These are phyloP conservation scores for Agrenia bidenticulata DNA, from an alignment of 2,888 invertebrate genomes.

Conservation along the genomic window DNA sequence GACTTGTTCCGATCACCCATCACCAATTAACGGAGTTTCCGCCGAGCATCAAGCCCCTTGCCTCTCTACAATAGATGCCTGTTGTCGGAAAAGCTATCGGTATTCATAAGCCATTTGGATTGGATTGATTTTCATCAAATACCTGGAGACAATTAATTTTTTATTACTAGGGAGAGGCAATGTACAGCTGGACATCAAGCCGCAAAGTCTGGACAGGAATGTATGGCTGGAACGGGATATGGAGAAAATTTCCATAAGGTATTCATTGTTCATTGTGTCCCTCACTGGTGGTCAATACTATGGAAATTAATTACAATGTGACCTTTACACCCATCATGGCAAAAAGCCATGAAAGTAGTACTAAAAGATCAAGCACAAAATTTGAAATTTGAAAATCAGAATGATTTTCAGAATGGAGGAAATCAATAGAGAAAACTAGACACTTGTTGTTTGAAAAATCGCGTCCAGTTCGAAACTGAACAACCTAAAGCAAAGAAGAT, in stretches of 20 bases:
- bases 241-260: conserved; percentile 54
- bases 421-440: no score
- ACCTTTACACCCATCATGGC: no score
- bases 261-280: not conserved
- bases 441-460: no score
- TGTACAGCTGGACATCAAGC: conserved; percentile 61
- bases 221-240: conserved; percentile 53
- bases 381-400: no score
- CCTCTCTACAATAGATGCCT: conserved; percentile 65
- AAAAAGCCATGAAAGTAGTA: no score
- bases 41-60: conserved; percentile 65
- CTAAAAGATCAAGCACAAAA: no score
- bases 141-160: not conserved
- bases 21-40: conserved; percentile 62
- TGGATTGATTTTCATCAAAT: no score
- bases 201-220: conserved; percentile 59
- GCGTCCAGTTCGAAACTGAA: no score
- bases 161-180: conserved; percentile 57
- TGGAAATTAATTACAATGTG: no score
- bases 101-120: conserved; percentile 46
- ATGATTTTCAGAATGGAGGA: no score
- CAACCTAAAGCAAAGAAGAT: no score
- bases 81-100: conserved; percentile 64
- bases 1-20: conserved; percentile 59
- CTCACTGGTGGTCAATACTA: no score